Base-by-base conservation (phyloP, 2,888 invertebrate genomes). In the Scaptomyza caliginosa region DNA sequence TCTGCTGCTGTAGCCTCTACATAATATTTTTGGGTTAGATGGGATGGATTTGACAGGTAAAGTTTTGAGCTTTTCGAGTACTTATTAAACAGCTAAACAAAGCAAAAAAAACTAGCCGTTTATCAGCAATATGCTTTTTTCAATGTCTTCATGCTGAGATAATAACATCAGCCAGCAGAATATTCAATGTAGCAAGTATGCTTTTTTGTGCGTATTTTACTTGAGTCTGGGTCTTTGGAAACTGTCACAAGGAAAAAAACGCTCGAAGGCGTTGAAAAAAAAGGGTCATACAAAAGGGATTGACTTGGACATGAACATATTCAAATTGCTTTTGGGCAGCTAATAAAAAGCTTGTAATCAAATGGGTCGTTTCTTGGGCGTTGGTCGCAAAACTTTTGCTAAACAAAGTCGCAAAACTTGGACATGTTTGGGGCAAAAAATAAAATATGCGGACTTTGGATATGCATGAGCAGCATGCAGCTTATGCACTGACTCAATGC, bases 261-360 rank as follows among this genome's bases (percentile, higher is more conserved):
- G 79, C 77, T 68, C 36, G 17, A 63, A 56, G 77, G 80, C 80
- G 60, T 56, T 19, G 50, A 67, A 60, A 80, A 65, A 66, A 48
- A 32, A 32, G 32, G 64, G 58, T 67, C 67, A 69, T 51, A 58
- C 56, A 49, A 70, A 70, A 60, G 62, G 74, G 77, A 71, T 73
- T 74, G 85, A 79, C 79, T 73, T 54, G 56, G 58, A 74, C 80
- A 72, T 58, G 73, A 85, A 75, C 69, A 84, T 79, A 82, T 79
- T 74, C 67, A 80, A 82, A 83, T 85, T 82, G 76, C 80, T 82
- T 83, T 83, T 62, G 83, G 80, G 77, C 62, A 72, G 83, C 76
- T 80, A 78, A 80, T 83, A 85, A 83, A 82, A 83, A 83, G 76
- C 76, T 65, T 81, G 78, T 76, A 74, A 85, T 74, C 75, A 85